These are phyloP conservation scores for Taurulus bubalis DNA, from an alignment of 2,113 vertebrate species.

Conservation along the genomic window DNA sequence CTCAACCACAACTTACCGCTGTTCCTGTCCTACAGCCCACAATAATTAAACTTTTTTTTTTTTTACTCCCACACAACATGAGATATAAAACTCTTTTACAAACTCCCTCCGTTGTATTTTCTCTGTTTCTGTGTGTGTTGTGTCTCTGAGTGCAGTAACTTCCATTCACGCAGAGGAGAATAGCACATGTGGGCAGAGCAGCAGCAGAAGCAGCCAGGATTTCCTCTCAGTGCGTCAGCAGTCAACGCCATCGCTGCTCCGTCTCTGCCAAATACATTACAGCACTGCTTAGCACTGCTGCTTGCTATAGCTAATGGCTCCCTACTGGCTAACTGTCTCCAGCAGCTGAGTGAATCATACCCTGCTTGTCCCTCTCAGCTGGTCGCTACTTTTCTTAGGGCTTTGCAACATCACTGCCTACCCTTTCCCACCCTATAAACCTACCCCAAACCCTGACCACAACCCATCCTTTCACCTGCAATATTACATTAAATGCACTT, in stretches of 20 bases:
- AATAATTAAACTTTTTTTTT: background rate
- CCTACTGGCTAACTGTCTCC: constrained; percentile 63
- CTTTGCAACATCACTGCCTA: constrained; percentile 13
- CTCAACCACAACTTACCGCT: background rate
- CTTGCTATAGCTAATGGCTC: constrained; percentile 61
- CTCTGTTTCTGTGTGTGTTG: constrained; percentile 12
- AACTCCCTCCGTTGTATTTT: background rate
- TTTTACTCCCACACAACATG: too few species aligned
- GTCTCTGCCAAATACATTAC: constrained; percentile 74
- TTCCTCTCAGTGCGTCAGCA: constrained; percentile 71
- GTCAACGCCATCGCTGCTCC: constrained; percentile 42
- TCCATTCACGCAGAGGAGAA: constrained; percentile 30
- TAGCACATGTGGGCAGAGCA: constrained; percentile 58
- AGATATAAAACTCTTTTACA: background rate
- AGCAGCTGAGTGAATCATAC: constrained; percentile 63
- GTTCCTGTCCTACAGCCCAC: background rate
- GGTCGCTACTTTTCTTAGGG: constrained; percentile 10
- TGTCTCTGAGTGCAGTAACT: constrained; percentile 31
- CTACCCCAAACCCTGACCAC: background rate
- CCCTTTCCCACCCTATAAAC: background rate
- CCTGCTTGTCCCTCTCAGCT: constrained; percentile 50
- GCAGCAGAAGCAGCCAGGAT: constrained; percentile 45
- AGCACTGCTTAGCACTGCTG: constrained; percentile 49
- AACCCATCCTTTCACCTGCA: background rate
- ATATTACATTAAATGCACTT: background rate